These are phyloP conservation scores for Triplophysa tibetana DNA, from an alignment of 2,113 vertebrate genomes.

Conservation along the genomic window DNA sequence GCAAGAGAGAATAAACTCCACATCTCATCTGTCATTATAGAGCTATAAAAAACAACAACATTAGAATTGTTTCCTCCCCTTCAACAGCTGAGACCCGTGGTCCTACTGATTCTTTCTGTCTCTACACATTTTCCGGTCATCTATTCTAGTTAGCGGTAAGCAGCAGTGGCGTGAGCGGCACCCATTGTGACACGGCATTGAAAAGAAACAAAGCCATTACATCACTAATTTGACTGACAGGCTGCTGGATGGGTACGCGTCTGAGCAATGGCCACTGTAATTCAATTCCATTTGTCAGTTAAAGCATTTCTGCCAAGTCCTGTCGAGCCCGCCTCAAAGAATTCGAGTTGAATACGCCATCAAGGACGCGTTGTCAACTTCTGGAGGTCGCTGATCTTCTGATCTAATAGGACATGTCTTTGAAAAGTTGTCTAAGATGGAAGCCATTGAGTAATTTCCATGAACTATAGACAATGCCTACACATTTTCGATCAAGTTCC, in stretches of 20 bases:
- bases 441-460: slow-evolving; percentile 1
- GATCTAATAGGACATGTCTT: slow-evolving; percentile 13
- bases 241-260: slow-evolving; percentile 26
- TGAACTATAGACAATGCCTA: not conserved
- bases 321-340: slow-evolving; percentile 34
- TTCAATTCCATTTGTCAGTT: slow-evolving; percentile 52
- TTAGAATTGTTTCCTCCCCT: slow-evolving; percentile 45
- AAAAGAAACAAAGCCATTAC: slow-evolving; percentile 48
- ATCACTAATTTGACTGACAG: slow-evolving; percentile 57
- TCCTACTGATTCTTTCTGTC: slow-evolving; percentile 27
- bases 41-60: slow-evolving; percentile 25
- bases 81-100: slow-evolving; percentile 18
- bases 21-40: slow-evolving; percentile 42
- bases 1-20: slow-evolving; percentile 33
- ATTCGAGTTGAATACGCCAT: slow-evolving; percentile 37
- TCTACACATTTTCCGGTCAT: slow-evolving; percentile 32
- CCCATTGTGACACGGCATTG: slow-evolving; percentile 18
- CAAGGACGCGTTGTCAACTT: slow-evolving; percentile 34
- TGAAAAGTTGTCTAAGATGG: slow-evolving; percentile 3
- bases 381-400: not conserved
- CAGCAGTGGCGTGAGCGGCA: slow-evolving; percentile 14
- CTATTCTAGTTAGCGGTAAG: slow-evolving; percentile 36
- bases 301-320: slow-evolving; percentile 45
- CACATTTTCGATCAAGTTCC: not conserved
- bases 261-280: slow-evolving; percentile 40